phyloP scores from a whole-genome alignment of 2,888 invertebrate species.

The Pheosia gnoma region DNA sequence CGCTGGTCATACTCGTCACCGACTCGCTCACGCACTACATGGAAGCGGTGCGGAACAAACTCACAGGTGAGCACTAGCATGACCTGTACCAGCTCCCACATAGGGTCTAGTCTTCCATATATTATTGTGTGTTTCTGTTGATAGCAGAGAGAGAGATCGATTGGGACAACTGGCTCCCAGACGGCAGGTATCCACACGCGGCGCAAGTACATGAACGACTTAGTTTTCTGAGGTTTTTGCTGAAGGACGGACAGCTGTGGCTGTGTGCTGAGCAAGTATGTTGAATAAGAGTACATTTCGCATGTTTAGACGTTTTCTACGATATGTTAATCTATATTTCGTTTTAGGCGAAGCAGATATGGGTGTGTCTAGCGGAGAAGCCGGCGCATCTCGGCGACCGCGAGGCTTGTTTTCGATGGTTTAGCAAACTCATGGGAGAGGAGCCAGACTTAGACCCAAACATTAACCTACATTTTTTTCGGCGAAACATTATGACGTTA shows the following conservation, averaged over 20 bases:
- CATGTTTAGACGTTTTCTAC: background rate
- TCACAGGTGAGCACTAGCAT: conserved; percentile 50
- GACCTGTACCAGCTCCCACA: background rate
- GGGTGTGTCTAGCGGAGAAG: conserved; percentile 97
- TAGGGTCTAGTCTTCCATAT: background rate
- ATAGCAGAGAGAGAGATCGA: conserved; percentile 90
- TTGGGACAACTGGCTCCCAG: conserved; percentile 90
- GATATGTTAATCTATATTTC: background rate
- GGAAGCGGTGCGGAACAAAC: conserved; percentile 89
- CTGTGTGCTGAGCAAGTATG: conserved; percentile 94
- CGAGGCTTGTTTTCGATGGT: conserved; percentile 99
- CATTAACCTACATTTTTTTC: conserved; percentile 97
- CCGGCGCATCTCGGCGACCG: conserved; percentile 96
- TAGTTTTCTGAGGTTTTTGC: conserved; percentile 95
- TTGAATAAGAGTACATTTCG: conserved; percentile 15
- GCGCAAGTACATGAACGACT: conserved; percentile 97
- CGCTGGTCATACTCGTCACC: conserved; percentile 96
- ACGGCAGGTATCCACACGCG: conserved; percentile 95
- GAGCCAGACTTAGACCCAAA: conserved; percentile 98
- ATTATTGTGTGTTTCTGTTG: background rate
- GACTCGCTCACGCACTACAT: conserved; percentile 96
- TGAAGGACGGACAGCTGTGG: conserved; percentile 98
- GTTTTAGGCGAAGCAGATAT: conserved; percentile 94
- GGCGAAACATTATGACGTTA: conserved; percentile 95
- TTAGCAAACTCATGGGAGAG: conserved; percentile 97